phyloP scores from a whole-genome alignment of 2,888 invertebrate species.

The Drosophila yooni region DNA sequence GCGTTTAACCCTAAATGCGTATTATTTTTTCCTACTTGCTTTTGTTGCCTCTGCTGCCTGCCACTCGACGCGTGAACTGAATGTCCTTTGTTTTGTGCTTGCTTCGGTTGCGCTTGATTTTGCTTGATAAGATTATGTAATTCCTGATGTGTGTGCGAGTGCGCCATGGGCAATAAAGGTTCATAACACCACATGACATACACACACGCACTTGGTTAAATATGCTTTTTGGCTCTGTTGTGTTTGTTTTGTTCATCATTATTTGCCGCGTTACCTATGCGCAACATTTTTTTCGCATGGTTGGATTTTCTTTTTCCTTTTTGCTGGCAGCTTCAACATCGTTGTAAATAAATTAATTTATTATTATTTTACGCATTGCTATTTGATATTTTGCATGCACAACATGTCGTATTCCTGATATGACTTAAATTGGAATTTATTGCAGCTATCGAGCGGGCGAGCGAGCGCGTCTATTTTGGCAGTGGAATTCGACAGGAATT shows the following conservation, averaged over 20 bases:
- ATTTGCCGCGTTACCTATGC: constrained; percentile 38
- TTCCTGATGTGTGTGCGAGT: constrained; percentile 33
- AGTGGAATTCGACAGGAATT: constrained; percentile 4
- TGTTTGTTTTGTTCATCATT: constrained; percentile 48
- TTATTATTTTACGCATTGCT: constrained; percentile 64
- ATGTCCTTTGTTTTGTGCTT: constrained; percentile 55
- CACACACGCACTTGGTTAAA: constrained; percentile 48
- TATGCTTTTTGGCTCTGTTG: constrained; percentile 52
- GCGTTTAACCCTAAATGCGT: constrained; percentile 76
- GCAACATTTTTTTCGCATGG: constrained; percentile 51
- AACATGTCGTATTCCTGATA: constrained; percentile 70
- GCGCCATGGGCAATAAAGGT: constrained; percentile 56
- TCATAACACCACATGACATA: constrained; percentile 35
- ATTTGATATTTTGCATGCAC: constrained; percentile 63
- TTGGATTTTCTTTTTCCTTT: constrained; percentile 9
- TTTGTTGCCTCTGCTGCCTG: constrained; percentile 30
- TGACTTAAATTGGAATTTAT: constrained; percentile 71
- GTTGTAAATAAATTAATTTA: constrained; percentile 79
- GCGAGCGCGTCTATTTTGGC: constrained; percentile 4
- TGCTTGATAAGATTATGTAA: constrained; percentile 73
- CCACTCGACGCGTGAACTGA: constrained; percentile 42
- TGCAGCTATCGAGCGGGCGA: constrained; percentile 33
- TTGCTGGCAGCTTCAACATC: constrained; percentile 18
- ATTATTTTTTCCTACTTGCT: constrained; percentile 48
- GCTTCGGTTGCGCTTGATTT: constrained; percentile 67